Conservation (phyloP, 2,113 vertebrate species). For the Laticauda colubrina region DNA sequence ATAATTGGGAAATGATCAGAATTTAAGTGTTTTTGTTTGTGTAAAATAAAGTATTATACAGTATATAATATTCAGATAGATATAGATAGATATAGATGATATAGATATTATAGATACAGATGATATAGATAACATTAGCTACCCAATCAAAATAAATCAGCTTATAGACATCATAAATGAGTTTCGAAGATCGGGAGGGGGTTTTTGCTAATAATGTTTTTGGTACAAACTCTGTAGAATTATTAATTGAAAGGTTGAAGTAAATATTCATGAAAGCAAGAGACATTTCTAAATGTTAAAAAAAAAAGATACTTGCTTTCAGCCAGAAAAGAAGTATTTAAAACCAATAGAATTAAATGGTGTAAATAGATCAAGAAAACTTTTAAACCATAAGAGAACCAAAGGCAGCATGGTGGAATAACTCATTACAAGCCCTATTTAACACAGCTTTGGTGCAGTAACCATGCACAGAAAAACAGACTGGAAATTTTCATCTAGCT, state of each 20-base stretch:
- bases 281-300: background rate
- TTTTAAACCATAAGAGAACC: conserved; percentile 6
- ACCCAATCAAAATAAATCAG: background rate
- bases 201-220: background rate
- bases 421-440: conserved; percentile 40
- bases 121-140: background rate
- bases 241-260: background rate
- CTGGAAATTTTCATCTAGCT: conserved; percentile 25
- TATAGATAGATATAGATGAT: background rate
- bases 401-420: conserved; percentile 24
- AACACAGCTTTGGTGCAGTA: conserved; percentile 23
- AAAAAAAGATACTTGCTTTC: background rate
- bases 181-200: background rate
- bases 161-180: background rate
- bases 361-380: background rate
- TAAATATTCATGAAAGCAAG: background rate
- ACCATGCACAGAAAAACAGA: conserved; percentile 28
- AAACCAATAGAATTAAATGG: background rate
- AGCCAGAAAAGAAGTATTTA: background rate
- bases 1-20: background rate
- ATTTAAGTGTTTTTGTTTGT: background rate
- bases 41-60: background rate
- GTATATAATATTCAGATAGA: background rate
- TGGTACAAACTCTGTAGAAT: background rate
- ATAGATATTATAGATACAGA: background rate